These are phyloP conservation scores for Rhineura floridana DNA, from an alignment of 2,113 vertebrate species.

Conservation along the genomic window DNA sequence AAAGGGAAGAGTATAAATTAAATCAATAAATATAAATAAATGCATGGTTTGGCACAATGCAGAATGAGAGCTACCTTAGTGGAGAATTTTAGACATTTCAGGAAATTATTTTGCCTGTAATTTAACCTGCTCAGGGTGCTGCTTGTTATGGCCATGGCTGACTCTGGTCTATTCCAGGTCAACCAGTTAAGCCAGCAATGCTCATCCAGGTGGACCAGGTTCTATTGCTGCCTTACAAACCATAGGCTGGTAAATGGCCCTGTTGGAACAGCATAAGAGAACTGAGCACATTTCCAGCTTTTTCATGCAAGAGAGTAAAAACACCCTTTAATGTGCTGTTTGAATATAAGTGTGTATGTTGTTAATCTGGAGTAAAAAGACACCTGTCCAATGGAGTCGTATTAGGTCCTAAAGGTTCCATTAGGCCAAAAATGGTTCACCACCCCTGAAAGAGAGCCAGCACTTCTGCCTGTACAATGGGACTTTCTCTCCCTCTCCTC, in stretches of 20 bases:
- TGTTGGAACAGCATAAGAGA: neutral
- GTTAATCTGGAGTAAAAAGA: neutral
- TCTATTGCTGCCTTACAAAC: neutral
- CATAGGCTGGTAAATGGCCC: neutral
- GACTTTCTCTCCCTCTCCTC: too few relatives aligned
- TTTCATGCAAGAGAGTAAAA: too few relatives aligned
- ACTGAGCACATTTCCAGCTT: neutral
- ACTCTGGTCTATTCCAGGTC: neutral
- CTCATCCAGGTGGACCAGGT: neutral
- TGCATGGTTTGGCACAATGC: neutral
- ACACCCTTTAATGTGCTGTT: neutral
- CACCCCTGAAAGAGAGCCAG: too few relatives aligned
- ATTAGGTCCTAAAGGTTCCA: too few relatives aligned
- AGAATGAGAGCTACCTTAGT: neutral
- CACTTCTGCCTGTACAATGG: too few relatives aligned
- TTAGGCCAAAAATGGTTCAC: too few relatives aligned
- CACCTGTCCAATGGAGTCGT: too few relatives aligned
- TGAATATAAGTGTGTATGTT: too few relatives aligned
- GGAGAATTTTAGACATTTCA: neutral
- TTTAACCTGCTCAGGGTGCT: neutral
- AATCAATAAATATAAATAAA: neutral
- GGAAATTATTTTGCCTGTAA: neutral
- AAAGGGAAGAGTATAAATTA: neutral
- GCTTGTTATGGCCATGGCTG: neutral
- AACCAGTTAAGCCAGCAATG: neutral